Base-by-base conservation (phyloP, 2,797 vertebrate genomes). In the Petrocephalus sullivani region DNA sequence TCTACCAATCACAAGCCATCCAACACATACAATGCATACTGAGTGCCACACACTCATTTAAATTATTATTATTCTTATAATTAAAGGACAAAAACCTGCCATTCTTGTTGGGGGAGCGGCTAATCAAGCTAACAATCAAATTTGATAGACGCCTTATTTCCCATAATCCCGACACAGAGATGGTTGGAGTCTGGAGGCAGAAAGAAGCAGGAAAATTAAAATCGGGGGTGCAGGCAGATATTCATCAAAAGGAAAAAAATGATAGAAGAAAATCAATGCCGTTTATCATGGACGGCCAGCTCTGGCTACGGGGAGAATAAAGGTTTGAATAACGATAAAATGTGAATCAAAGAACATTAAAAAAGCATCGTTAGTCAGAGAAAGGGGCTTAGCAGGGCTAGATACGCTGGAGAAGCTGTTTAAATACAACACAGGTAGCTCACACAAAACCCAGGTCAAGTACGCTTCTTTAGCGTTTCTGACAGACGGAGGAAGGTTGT, bases 71-170 rank as follows among this genome's bases (percentile, higher is more conserved):
- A 49, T 28, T 53, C 21, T 84, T 49, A 85, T 85, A 60, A 28
- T 86, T 86, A 58, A 78, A 78, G 71, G 37, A 5, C 23, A 60
- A 37, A 86, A 60, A 67, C 3, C 84, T 87, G 37, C 21, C 49
- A n/a, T 87, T 85, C 23, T 85, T 87, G 83, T 61, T 53, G 87
- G 54, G 86, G 86, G 58, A 51, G 60, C n/a, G 86, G 46, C 57
- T 87, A 87, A 89, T 89, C 86, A 87, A 87, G 75, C 87, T 87
- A 87, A 87, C n/a, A 86, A 89, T 87, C 53, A 67, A 85, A 89
- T 85, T 87, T 86, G 84, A 85, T 56, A 84, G 61, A 64, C 89
- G 87, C 51, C 71, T 87, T 89, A 87, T 83, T 87, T 83, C 85
- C 46, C 57, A 86, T 87, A 85, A 89, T 87, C 67, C 87, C 41